These are phyloP conservation scores for Lophura swinhoii DNA, from an alignment of 2,797 vertebrate genomes.

Conservation along the genomic window DNA sequence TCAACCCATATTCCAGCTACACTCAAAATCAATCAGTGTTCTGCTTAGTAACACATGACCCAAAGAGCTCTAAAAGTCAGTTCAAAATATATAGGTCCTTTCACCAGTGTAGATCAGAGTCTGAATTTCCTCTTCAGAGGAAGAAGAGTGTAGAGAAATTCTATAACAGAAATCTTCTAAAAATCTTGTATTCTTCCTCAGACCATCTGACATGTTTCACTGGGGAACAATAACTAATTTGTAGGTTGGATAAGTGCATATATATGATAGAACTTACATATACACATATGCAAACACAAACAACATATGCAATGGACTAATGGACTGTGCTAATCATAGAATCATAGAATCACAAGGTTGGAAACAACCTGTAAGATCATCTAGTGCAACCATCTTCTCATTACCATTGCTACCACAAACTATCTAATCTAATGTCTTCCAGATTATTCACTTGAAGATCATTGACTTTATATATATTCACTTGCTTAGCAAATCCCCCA, in stretches of 20 bases:
- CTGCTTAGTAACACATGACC: background rate
- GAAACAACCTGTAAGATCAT: no score
- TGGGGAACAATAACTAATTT: background rate
- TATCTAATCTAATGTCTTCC: background rate
- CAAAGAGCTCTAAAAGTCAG: background rate
- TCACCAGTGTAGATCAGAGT: background rate
- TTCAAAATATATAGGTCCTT: background rate
- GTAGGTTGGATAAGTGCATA: background rate
- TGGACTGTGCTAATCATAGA: background rate
- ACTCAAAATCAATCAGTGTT: background rate
- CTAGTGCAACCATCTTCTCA: no score
- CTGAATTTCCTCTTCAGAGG: background rate
- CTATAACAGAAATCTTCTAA: background rate
- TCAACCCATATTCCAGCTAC: background rate
- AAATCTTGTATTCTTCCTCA: background rate
- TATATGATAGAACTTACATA: background rate
- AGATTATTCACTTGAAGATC: background rate
- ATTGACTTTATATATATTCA: background rate
- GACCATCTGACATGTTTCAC: background rate
- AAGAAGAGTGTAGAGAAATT: background rate
- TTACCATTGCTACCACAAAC: no score
- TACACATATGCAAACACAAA: background rate
- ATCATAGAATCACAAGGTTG: no score
- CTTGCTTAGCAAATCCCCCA: constrained; percentile 10
- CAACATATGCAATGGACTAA: background rate